Evolutionary conservation across 2,113 vertebrate species (phyloP).

Genomic region (Chaetops frenatus): DNA sequence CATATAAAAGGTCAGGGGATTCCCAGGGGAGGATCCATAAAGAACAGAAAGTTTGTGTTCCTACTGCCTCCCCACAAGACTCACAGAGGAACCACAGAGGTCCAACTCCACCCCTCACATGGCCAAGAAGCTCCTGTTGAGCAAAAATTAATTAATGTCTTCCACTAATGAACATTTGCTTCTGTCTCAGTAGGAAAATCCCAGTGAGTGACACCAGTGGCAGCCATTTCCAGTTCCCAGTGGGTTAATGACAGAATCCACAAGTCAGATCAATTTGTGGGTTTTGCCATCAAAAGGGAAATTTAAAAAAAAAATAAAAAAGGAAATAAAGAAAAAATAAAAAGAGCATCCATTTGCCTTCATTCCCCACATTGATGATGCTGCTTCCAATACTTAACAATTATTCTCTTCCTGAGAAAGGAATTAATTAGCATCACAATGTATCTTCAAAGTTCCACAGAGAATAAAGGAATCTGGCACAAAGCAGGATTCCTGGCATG

Average conservation of each 20-base stretch:
- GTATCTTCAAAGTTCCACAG: slow-evolving; percentile 28
- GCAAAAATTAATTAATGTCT: not conserved
- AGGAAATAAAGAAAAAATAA: not conserved
- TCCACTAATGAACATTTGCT: not conserved
- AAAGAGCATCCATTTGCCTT: slow-evolving; percentile 18
- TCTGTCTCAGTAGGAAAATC: not conserved
- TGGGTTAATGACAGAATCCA: slow-evolving; percentile 5
- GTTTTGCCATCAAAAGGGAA: slow-evolving; percentile 2
- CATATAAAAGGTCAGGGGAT: slow-evolving; percentile 36
- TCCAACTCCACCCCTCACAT: not conserved
- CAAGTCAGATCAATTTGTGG: not conserved
- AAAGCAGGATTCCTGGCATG: slow-evolving; percentile 25
- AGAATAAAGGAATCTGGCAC: slow-evolving; percentile 47
- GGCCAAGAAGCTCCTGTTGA: not conserved
- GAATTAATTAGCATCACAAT: slow-evolving; percentile 60
- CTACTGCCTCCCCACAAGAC: not conserved
- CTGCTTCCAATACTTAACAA: slow-evolving; percentile 23
- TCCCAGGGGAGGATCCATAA: not conserved
- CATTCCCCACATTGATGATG: slow-evolving; percentile 1
- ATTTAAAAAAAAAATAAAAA: not conserved
- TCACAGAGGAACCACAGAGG: not conserved
- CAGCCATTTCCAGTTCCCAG: not conserved
- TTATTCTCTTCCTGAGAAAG: slow-evolving; percentile 36
- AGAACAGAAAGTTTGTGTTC: slow-evolving; percentile 9
- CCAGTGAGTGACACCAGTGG: not conserved